These are phyloP conservation scores for Emydocephalus ijimae DNA, from an alignment of 2,113 vertebrate genomes.

Conservation along the genomic window DNA sequence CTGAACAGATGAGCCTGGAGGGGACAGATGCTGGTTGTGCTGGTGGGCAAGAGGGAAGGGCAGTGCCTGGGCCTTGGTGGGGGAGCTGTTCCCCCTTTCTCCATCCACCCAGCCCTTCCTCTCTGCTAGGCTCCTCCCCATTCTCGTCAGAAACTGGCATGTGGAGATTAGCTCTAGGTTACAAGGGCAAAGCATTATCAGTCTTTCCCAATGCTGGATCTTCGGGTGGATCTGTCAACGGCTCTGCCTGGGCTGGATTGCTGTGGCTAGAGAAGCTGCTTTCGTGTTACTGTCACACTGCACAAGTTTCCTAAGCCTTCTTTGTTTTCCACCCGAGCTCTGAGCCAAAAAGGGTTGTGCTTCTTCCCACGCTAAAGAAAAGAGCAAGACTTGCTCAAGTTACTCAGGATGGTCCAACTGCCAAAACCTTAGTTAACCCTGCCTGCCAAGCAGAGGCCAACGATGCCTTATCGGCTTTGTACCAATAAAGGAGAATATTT, in stretches of 20 bases:
- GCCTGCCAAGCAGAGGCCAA: background rate
- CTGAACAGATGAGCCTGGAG: background rate
- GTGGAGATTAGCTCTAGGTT: background rate
- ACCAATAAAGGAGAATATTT: background rate
- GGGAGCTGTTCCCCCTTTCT: background rate
- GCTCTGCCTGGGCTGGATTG: background rate
- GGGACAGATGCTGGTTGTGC: background rate
- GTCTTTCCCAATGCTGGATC: background rate
- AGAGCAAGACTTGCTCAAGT: background rate
- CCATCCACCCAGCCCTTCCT: background rate
- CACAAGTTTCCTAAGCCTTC: background rate
- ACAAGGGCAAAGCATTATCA: slow-evolving; percentile 27
- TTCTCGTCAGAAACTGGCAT: background rate
- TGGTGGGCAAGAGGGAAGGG: background rate
- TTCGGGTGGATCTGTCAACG: accelerated
- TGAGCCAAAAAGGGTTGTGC: background rate
- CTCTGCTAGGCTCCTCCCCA: background rate
- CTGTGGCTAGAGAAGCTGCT: background rate
- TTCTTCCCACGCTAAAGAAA: background rate
- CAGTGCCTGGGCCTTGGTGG: background rate
- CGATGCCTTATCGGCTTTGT: background rate
- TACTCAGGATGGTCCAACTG: background rate
- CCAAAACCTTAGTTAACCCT: background rate
- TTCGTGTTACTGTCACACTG: background rate
- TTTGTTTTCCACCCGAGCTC: background rate